Evolutionary conservation across 2,888 invertebrate species (phyloP).

Genomic region (Papilio elwesi): DNA sequence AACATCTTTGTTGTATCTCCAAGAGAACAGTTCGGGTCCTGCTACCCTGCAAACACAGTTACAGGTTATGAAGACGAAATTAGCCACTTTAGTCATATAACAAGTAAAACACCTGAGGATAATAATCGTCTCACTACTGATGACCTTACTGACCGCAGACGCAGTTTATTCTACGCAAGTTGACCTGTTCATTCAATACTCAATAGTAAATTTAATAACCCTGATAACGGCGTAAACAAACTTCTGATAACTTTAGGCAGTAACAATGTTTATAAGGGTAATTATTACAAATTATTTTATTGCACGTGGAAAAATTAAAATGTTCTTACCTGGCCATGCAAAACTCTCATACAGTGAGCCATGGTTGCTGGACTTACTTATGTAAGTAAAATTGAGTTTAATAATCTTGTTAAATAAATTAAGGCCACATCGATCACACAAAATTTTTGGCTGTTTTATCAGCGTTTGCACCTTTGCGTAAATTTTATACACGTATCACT

Average conservation of each 20-base stretch:
- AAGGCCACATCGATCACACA: slow-evolving; percentile 72
- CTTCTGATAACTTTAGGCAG: slow-evolving; percentile 41
- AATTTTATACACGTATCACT: slow-evolving; percentile 45
- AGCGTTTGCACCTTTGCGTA: slow-evolving; percentile 49
- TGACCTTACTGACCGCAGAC: slow-evolving; percentile 59
- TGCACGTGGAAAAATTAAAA: slow-evolving; percentile 56
- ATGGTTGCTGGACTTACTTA: slow-evolving; percentile 83
- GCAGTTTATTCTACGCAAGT: slow-evolving; percentile 59
- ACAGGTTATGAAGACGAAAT: slow-evolving; percentile 26
- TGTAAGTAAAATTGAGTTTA: slow-evolving; percentile 55
- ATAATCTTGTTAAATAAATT: slow-evolving; percentile 58
- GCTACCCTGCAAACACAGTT: slow-evolving; percentile 75
- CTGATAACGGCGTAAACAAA: slow-evolving; percentile 69
- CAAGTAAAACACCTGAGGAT: slow-evolving; percentile 42
- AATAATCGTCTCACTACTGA: slow-evolving; percentile 46
- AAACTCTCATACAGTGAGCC: slow-evolving; percentile 91
- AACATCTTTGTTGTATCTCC: slow-evolving; percentile 91
- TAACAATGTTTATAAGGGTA: slow-evolving; percentile 27
- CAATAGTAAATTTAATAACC: slow-evolving; percentile 54
- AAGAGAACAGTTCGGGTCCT: slow-evolving; percentile 79
- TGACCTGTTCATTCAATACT: slow-evolving; percentile 66
- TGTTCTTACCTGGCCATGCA: slow-evolving; percentile 88
- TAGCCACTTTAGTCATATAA: slow-evolving; percentile 19
- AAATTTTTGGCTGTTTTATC: slow-evolving; percentile 52
- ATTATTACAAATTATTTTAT: slow-evolving; percentile 41